Base-by-base conservation (phyloP, 1,140 invertebrate species). In the Lasioglossum baleicum region DNA sequence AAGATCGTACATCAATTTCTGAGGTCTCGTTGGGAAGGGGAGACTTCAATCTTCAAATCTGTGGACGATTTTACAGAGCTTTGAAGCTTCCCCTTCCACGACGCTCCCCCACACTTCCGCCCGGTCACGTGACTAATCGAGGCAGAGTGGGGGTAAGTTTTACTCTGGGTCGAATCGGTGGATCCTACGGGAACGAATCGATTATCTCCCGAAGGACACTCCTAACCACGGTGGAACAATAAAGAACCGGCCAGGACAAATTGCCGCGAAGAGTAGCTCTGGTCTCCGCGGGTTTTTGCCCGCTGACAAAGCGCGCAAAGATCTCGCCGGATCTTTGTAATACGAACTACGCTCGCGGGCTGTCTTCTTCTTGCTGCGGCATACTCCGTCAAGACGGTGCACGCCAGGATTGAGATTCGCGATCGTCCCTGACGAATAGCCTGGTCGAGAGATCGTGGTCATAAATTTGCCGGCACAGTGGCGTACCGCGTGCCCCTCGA, bases 391-490 rank as follows among this genome's bases (percentile, higher is more conserved):
- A 83, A 58, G 81, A 75, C 74, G 56, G 67, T 53, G 74, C 81
- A 64, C 73, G 63, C 58, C 31, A 56, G 80, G 76, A 84, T 86
- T 86, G 79, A 86, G 86, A 86, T 86, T 84, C 86, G 85, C 84
- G 85, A 87, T 87, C 84, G 82, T 80, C 73, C 51, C 83, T 86
- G 79, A 84, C 75, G 86, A 77, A 87, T 86, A 63, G 80, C 66
- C 71, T 61, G 76, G 73, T 42, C 69, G 84, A 81, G 82, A 60
- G 73, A 87, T 82, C 69, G 80, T 87, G 86, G 73, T 76, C 72
- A 77, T 87, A 87, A 87, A 87, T 84, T 84, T 79, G 17, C 75
- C 79, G 64, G 53, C 83, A 11, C 75, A 56, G 56, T 78, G 71
- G 73, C 51, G 79, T 70, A 77, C 75, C 22, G 51, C 22, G 51